Evolutionary conservation across 1,140 invertebrate genomes (phyloP).

Genomic region (Globodera ellingtonae): DNA sequence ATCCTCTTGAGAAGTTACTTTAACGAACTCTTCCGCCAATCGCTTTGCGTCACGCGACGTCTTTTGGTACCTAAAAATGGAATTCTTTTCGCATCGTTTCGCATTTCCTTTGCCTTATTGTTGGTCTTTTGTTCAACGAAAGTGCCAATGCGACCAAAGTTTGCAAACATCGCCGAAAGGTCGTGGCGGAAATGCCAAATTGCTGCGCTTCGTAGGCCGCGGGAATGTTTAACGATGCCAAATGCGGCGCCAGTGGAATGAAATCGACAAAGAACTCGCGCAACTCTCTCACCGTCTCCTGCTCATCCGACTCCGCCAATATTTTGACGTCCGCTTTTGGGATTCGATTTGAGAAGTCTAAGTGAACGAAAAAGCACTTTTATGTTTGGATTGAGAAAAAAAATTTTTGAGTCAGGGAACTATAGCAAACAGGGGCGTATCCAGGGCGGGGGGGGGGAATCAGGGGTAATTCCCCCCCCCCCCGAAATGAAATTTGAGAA

Average conservation of each 20-base stretch:
- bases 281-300: slow-evolving; percentile 86
- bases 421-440: too few species aligned
- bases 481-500: too few species aligned
- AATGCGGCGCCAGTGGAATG: slow-evolving; percentile 55
- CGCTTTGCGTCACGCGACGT: slow-evolving; percentile 82
- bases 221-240: slow-evolving; percentile 45
- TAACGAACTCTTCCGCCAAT: slow-evolving; percentile 80
- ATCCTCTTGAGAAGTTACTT: slow-evolving; percentile 57
- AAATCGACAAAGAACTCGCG: slow-evolving; percentile 47
- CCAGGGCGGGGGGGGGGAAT: too few species aligned
- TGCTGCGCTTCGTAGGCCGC: slow-evolving; percentile 49
- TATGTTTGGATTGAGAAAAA: too few species aligned
- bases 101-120: slow-evolving; percentile 70
- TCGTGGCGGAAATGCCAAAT: slow-evolving; percentile 72
- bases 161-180: slow-evolving; percentile 78
- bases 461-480: too few species aligned
- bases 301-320: slow-evolving; percentile 93
- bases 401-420: too few species aligned
- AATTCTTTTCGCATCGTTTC: slow-evolving; percentile 1
- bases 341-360: slow-evolving; percentile 96
- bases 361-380: slow-evolving; percentile 37
- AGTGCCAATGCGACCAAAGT: slow-evolving; percentile 83
- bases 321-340: slow-evolving; percentile 93
- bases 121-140: slow-evolving; percentile 86
- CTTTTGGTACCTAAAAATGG: slow-evolving; percentile 74